These are phyloP conservation scores for Passer domesticus DNA, from an alignment of 2,113 vertebrate species.

Conservation along the genomic window DNA sequence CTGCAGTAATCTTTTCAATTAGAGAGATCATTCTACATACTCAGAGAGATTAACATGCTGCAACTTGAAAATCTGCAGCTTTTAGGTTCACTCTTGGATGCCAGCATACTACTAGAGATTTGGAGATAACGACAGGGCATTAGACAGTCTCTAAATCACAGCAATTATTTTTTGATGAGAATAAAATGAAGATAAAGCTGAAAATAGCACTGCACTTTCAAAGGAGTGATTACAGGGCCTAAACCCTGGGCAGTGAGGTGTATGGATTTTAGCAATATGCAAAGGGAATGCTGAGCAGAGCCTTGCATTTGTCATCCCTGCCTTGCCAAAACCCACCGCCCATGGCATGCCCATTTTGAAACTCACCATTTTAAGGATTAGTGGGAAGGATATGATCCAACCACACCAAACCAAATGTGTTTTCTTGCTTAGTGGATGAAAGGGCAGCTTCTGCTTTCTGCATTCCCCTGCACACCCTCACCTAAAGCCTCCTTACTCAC, in stretches of 20 bases:
- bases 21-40: neutral
- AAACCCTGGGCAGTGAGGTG: neutral
- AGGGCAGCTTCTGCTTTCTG: neutral
- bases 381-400: neutral
- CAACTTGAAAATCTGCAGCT: slow-evolving; percentile 47
- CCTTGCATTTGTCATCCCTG: neutral
- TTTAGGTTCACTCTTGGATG: slow-evolving; percentile 43
- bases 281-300: neutral
- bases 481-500: neutral
- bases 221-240: slow-evolving; percentile 1
- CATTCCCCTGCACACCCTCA: neutral
- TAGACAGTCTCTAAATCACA: slow-evolving; percentile 35
- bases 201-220: slow-evolving; percentile 32
- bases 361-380: neutral
- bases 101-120: slow-evolving; percentile 7
- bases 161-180: slow-evolving; percentile 52
- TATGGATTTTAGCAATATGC: neutral
- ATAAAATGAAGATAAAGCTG: slow-evolving; percentile 58
- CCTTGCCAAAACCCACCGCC: neutral
- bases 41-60: slow-evolving; percentile 25
- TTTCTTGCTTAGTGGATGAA: neutral
- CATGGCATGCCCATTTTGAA: neutral
- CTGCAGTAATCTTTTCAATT: slow-evolving; percentile 32
- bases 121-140: slow-evolving; percentile 35
- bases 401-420: neutral